These are phyloP conservation scores for Lacerta agilis DNA, from an alignment of 2,797 vertebrate genomes.

Conservation along the genomic window DNA sequence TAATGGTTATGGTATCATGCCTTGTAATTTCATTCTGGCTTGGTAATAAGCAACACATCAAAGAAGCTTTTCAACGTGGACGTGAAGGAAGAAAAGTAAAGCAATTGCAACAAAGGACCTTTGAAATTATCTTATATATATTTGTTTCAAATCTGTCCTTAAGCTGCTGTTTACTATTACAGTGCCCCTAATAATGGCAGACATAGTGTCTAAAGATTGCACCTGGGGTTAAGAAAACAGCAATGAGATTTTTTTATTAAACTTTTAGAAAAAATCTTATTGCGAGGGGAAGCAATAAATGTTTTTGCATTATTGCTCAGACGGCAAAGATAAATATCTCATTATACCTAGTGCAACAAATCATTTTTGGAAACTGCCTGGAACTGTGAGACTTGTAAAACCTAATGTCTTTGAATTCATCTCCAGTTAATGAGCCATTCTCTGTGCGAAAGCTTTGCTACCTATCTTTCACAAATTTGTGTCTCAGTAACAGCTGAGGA, in stretches of 20 bases:
- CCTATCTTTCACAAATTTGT: background rate
- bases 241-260: conserved; percentile 43
- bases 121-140: conserved; percentile 23
- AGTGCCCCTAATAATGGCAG: background rate
- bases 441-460: background rate
- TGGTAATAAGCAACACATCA: conserved; percentile 8
- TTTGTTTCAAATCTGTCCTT: conserved; percentile 41
- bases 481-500: background rate
- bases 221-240: conserved; percentile 31
- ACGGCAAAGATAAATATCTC: conserved; percentile 30
- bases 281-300: conserved; percentile 35
- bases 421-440: conserved; percentile 23
- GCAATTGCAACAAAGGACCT: conserved; percentile 3
- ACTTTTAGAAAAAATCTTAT: background rate
- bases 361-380: conserved; percentile 38
- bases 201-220: conserved; percentile 9
- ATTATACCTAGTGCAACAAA: conserved; percentile 12
- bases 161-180: conserved; percentile 20
- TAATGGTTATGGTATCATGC: background rate
- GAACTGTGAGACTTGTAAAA: conserved; percentile 33
- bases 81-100: background rate
- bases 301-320: conserved; percentile 39
- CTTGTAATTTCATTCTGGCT: conserved; percentile 13
- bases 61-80: conserved; percentile 21
- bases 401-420: conserved; percentile 23